A percentile compares a stretch with the other conserved stretches of the same genome.
Evolutionary conservation across 2,113 vertebrate species (phyloP).

Genomic region (Ranitomeya imitator): DNA sequence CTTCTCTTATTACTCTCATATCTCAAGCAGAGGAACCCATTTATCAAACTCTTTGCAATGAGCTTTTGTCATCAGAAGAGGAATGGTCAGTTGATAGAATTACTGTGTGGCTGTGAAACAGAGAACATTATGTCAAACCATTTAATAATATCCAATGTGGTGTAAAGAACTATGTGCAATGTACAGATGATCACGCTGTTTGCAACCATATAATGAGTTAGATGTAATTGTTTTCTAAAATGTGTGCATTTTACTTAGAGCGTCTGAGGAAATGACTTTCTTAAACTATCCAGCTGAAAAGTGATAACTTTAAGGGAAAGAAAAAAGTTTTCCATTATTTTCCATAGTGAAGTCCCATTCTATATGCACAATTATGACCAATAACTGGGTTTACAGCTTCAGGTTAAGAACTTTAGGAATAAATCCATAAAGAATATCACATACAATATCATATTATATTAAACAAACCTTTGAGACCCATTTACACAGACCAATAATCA

Average conservation of each 20-base stretch:
- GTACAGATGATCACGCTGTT: neutral
- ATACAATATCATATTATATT: too few relatives aligned
- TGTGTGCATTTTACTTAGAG: neutral
- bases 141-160: conserved; percentile 28
- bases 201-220: neutral
- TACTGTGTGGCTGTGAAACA: conserved; percentile 21
- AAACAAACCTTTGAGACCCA: too few relatives aligned
- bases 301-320: conserved; percentile 60
- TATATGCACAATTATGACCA: conserved; percentile 57
- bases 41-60: conserved; percentile 36
- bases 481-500: too few relatives aligned
- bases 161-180: neutral
- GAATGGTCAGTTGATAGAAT: conserved; percentile 50
- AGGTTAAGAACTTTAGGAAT: too few relatives aligned
- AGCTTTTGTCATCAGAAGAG: conserved; percentile 43
- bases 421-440: too few relatives aligned
- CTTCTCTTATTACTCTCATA: conserved; percentile 42
- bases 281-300: neutral
- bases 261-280: neutral
- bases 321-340: too few relatives aligned
- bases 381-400: conserved; percentile 65
- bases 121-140: conserved; percentile 8
- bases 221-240: neutral
- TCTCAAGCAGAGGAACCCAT: conserved; percentile 37
- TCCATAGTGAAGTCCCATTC: too few relatives aligned